These are phyloP conservation scores for Cydia strobilella DNA, from an alignment of 1,140 invertebrate genomes.

Conservation along the genomic window DNA sequence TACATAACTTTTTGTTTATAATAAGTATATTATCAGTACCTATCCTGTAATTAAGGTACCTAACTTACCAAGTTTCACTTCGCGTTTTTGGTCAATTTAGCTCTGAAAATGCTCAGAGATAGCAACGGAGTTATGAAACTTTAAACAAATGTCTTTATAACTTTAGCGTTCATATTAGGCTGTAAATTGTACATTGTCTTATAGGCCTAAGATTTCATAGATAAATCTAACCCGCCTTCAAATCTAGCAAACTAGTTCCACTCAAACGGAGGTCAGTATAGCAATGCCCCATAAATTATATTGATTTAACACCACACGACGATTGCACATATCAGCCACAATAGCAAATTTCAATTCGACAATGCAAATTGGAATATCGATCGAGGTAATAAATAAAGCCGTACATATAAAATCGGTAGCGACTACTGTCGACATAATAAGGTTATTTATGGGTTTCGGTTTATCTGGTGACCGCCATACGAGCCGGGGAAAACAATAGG, in stretches of 20 bases:
- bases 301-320: slow-evolving; percentile 40
- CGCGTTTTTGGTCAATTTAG: no score
- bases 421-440: slow-evolving; percentile 56
- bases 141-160: no score
- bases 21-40: no score
- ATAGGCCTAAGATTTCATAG: neutral
- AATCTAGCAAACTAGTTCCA: slow-evolving; percentile 17
- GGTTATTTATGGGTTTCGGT: slow-evolving; percentile 60
- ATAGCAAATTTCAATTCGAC: slow-evolving; percentile 45
- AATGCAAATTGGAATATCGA: slow-evolving; percentile 52
- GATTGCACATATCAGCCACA: slow-evolving; percentile 38
- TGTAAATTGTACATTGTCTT: neutral
- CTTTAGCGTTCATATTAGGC: neutral
- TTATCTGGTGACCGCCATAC: slow-evolving; percentile 55
- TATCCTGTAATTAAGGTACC: no score
- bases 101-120: no score
- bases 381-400: slow-evolving; percentile 54
- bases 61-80: no score
- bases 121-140: no score
- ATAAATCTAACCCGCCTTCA: neutral
- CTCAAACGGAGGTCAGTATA: slow-evolving; percentile 6
- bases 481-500: slow-evolving; percentile 53
- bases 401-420: slow-evolving; percentile 64
- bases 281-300: slow-evolving; percentile 32
- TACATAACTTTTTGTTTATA: no score